phyloP scores from a whole-genome alignment of 2,888 invertebrate species.

The Himalopsyche anomala region DNA sequence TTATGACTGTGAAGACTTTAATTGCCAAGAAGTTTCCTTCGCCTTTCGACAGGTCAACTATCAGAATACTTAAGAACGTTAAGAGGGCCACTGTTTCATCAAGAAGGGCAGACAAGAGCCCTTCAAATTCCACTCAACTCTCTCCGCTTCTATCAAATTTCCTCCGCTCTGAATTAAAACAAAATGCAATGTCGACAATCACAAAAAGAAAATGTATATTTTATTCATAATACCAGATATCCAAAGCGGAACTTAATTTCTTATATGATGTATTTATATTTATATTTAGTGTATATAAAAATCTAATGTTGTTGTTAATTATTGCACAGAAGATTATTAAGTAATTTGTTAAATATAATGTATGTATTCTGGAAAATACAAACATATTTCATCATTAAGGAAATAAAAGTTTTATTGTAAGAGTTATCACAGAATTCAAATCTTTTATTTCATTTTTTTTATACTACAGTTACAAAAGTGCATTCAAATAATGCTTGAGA shows the following conservation, averaged over 20 bases:
- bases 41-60: constrained; percentile 54
- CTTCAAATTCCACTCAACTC: constrained; percentile 55
- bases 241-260: neutral
- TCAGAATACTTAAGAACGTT: constrained; percentile 44
- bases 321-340: too few relatives aligned
- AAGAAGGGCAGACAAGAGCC: constrained; percentile 57
- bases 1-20: constrained; percentile 6
- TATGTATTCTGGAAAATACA: too few relatives aligned
- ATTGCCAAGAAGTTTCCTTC: constrained; percentile 11
- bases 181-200: constrained; percentile 6
- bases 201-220: constrained; percentile 2
- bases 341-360: too few relatives aligned
- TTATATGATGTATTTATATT: neutral
- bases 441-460: too few relatives aligned
- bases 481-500: too few relatives aligned
- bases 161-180: neutral
- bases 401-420: too few relatives aligned
- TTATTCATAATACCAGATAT: neutral
- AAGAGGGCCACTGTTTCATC: constrained; percentile 58
- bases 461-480: too few relatives aligned
- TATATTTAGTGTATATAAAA: too few relatives aligned
- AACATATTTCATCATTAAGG: too few relatives aligned
- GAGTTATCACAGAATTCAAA: too few relatives aligned
- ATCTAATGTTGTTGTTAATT: too few relatives aligned
- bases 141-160: neutral